phyloP scores from a whole-genome alignment of 2,888 invertebrate species.

The Xanthia icteritia region DNA sequence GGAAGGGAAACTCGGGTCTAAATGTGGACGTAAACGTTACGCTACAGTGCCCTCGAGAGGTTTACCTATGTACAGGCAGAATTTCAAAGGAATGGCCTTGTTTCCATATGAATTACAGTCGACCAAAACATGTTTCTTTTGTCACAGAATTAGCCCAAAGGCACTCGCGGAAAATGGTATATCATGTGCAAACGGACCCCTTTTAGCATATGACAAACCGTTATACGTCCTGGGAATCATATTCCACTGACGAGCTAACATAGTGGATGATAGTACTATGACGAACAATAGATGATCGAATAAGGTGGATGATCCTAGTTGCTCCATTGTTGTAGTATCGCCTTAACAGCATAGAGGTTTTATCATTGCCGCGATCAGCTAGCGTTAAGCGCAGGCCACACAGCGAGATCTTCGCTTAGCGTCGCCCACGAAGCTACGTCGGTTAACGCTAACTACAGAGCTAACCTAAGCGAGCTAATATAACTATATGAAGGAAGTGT shows the following conservation, averaged over 20 bases:
- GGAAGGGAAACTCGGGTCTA: slow-evolving; percentile 43
- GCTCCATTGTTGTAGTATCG: slow-evolving; percentile 35
- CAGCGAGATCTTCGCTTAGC: not conserved
- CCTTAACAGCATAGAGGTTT: slow-evolving; percentile 11
- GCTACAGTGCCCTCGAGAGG: slow-evolving; percentile 31
- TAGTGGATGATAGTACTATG: slow-evolving; percentile 18
- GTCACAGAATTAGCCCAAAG: not conserved
- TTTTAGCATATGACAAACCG: not conserved
- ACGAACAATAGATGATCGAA: slow-evolving; percentile 46
- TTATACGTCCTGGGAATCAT: not conserved
- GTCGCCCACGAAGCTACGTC: not conserved
- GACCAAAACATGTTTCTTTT: slow-evolving; percentile 13
- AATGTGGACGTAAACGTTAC: slow-evolving; percentile 40
- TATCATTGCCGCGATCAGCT: slow-evolving; percentile 35
- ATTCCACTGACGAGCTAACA: not conserved
- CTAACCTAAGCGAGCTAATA: no score
- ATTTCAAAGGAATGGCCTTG: slow-evolving; percentile 25
- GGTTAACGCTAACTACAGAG: no score
- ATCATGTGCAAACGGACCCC: not conserved
- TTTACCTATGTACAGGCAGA: slow-evolving; percentile 6
- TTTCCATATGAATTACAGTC: slow-evolving; percentile 19
- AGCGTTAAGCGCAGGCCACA: not conserved
- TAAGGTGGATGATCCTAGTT: slow-evolving; percentile 50
- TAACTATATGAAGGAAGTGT: not conserved
- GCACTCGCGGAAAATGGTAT: not conserved